Evolutionary conservation across 2,888 invertebrate genomes (phyloP), one percentile per base, ranked within the genome.

Genomic region (Monoplex corrugatus): DNA sequence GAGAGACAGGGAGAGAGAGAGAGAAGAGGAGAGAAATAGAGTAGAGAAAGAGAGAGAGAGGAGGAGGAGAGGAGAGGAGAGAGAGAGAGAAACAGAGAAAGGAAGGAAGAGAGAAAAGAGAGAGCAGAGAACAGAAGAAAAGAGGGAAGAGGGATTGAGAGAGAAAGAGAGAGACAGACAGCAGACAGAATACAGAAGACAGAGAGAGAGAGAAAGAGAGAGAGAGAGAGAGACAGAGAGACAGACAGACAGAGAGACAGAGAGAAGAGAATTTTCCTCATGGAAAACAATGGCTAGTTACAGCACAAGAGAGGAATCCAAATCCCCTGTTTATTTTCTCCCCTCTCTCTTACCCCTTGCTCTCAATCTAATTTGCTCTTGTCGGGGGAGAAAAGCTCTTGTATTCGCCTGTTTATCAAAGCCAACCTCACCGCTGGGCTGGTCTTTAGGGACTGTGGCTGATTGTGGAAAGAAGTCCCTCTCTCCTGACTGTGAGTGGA

Each of bases 321-420:
- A 80, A 80, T 80, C 80, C 80, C 43, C 80, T 80, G 44, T 44
- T 87, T 72, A 87, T 87, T 87, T 43, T 87, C 75, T 84, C n/a
- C 45, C 86, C 72, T 5, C 6, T 75, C 40, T 45, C n/a, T 44
- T 72, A 28, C n/a, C 87, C 78, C 87, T 87, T 45, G 80, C 87
- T 87, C 78, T 87, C 80, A 38, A 80, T 87, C 80, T 78, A 78
- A 80, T 57, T 78, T 87, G 87, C n/a, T 72, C 50, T 44, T 78
- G 87, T n/a, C 72, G 2, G 28, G n/a, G 80, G 50, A 87, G 80
- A 87, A 38, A 38, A 43, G 80, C 78, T 87, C 87, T 80, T 44
- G 80, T 32, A 38, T 78, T 50, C 78, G 28, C n/a, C 45, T 87
- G 87, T 87, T 87, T 87, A 50, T 44, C 72, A 87, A 87, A 80